Conservation (phyloP, 2,113 vertebrate species). For the Hoplias malabaricus region DNA sequence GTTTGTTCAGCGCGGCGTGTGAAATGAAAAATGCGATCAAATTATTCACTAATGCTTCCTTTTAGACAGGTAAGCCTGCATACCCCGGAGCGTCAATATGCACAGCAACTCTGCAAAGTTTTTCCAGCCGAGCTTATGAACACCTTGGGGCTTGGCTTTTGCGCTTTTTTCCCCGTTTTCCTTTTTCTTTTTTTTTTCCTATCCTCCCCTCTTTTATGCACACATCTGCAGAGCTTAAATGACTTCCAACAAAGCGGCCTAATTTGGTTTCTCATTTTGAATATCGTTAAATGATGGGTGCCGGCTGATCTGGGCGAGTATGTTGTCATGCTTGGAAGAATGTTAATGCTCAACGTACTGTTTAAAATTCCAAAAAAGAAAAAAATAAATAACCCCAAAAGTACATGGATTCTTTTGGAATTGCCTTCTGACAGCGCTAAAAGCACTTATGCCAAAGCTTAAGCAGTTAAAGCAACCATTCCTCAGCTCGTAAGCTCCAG, state of each 20-base stretch:
- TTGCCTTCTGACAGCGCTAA: neutral
- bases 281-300: slow-evolving; percentile 34
- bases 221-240: slow-evolving; percentile 49
- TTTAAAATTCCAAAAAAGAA: neutral
- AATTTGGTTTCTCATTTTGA: slow-evolving; percentile 39
- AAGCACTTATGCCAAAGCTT: neutral
- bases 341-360: neutral
- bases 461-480: too few relatives aligned
- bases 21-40: slow-evolving; percentile 89
- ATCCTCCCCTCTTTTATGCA: slow-evolving; percentile 39
- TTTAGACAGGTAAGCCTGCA: slow-evolving; percentile 86
- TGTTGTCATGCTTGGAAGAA: neutral
- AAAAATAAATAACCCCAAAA: neutral
- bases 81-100: slow-evolving; percentile 75
- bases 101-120: slow-evolving; percentile 56
- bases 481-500: neutral
- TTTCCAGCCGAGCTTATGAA: slow-evolving; percentile 52
- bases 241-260: slow-evolving; percentile 42
- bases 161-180: slow-evolving; percentile 1
- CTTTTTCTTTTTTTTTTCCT: neutral
- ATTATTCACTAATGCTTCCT: slow-evolving; percentile 83
- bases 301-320: slow-evolving; percentile 16
- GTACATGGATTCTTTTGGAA: neutral
- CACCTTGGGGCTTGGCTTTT: slow-evolving; percentile 52
- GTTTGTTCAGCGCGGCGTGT: slow-evolving; percentile 83